Conservation (phyloP, 2,888 invertebrate species). For the Bruchidius siliquastri region DNA sequence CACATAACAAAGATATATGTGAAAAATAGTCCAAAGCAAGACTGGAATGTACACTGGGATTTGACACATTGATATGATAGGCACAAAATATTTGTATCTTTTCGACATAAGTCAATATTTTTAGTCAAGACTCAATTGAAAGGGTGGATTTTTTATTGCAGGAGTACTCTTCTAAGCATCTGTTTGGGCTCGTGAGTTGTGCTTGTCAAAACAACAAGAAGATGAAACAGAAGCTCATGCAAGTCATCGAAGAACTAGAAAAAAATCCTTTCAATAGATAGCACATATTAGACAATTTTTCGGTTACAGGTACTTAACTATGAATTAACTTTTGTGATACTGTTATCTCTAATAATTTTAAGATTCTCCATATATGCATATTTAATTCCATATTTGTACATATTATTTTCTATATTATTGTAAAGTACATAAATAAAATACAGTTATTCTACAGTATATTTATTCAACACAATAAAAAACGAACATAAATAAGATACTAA, state of each 20-base stretch:
- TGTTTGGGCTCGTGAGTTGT: conserved; percentile 77
- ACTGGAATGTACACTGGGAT: too few relatives aligned
- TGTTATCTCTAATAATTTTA: conserved; percentile 10
- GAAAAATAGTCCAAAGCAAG: too few relatives aligned
- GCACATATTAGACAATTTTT: conserved; percentile 10
- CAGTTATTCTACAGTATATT: background rate
- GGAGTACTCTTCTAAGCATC: conserved; percentile 88
- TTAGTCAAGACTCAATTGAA: too few relatives aligned
- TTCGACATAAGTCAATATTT: too few relatives aligned
- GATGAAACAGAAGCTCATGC: conserved; percentile 71
- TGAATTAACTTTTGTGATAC: conserved; percentile 21
- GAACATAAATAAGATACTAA: background rate
- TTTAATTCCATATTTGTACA: background rate
- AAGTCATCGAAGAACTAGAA: conserved; percentile 61
- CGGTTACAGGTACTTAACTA: background rate
- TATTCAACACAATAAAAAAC: background rate
- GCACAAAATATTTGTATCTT: too few relatives aligned
- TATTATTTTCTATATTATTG: background rate
- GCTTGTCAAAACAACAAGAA: conserved; percentile 86
- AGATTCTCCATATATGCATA: background rate
- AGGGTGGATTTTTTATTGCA: conserved; percentile 33
- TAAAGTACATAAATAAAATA: background rate
- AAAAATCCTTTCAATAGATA: conserved; percentile 30
- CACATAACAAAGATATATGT: too few relatives aligned
- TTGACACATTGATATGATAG: too few relatives aligned